Percentiles rank a stretch among this genome's conserved stretches.
These are phyloP conservation scores for Ceratina calcarata DNA, from an alignment of 1,140 invertebrate species.

Conservation along the genomic window DNA sequence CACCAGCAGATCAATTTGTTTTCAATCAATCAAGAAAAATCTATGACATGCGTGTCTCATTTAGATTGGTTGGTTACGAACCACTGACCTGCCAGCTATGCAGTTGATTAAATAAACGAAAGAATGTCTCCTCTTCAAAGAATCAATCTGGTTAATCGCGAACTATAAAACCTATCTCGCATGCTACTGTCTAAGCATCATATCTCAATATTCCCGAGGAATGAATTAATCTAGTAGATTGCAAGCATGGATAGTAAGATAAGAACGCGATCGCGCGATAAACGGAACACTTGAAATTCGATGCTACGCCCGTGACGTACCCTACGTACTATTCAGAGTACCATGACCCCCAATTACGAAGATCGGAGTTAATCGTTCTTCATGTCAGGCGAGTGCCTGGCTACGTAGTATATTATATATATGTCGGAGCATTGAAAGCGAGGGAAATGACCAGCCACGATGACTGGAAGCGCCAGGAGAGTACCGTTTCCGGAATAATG, in stretches of 20 bases:
- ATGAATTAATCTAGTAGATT: neutral
- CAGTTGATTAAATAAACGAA: neutral
- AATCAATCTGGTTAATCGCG: neutral
- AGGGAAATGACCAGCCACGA: conserved; percentile 19
- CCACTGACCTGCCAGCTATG: too few species aligned
- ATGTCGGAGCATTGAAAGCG: conserved; percentile 8
- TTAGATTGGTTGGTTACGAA: neutral
- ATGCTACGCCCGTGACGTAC: conserved; percentile 41
- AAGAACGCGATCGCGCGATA: neutral
- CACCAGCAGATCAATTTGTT: neutral
- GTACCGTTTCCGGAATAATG: conserved; percentile 40
- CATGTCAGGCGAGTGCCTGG: conserved; percentile 36
- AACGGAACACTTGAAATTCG: neutral
- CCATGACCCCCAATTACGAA: conserved; percentile 54
- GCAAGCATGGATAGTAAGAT: neutral
- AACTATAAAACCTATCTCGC: neutral
- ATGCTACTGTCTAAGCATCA: neutral
- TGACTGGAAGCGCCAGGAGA: conserved; percentile 42
- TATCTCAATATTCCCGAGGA: neutral
- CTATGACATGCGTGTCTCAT: neutral
- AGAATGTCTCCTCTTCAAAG: neutral
- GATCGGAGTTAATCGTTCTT: conserved; percentile 64
- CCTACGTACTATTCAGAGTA: conserved; percentile 19
- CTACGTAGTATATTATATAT: neutral
- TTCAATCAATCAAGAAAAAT: neutral